These are phyloP conservation scores for Leucozona laternaria DNA, from an alignment of 2,888 invertebrate genomes.

Conservation along the genomic window DNA sequence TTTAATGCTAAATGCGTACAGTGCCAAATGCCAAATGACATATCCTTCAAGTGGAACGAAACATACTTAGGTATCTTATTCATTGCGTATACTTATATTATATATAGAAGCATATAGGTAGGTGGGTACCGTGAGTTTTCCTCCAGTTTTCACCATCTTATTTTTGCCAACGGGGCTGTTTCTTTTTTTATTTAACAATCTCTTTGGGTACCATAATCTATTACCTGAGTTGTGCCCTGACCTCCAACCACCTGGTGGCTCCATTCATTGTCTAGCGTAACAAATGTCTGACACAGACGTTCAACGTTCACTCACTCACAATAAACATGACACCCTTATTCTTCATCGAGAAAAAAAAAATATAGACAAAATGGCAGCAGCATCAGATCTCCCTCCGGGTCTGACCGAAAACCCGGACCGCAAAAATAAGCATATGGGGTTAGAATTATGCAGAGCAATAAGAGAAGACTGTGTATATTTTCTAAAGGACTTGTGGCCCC, in stretches of 20 bases:
- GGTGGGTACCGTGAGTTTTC: slow-evolving; percentile 20
- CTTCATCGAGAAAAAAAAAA: slow-evolving; percentile 56
- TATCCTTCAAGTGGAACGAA: slow-evolving; percentile 55
- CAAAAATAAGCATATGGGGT: slow-evolving; percentile 54
- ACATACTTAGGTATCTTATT: slow-evolving; percentile 32
- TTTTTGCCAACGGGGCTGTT: slow-evolving; percentile 46
- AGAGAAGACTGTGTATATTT: neutral
- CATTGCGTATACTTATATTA: slow-evolving; percentile 21
- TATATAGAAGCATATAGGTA: too few species aligned
- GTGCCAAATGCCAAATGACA: slow-evolving; percentile 67
- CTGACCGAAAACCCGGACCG: slow-evolving; percentile 24
- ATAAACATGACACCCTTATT: slow-evolving; percentile 48
- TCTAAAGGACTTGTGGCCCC: slow-evolving; percentile 60
- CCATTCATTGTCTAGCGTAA: slow-evolving; percentile 50
- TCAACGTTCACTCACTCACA: slow-evolving; percentile 34
- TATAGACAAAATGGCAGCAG: slow-evolving; percentile 14
- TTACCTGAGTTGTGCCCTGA: slow-evolving; percentile 60
- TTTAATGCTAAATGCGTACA: slow-evolving; percentile 65
- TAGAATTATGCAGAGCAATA: slow-evolving; percentile 17
- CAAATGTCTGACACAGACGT: slow-evolving; percentile 38
- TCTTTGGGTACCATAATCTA: slow-evolving; percentile 52
- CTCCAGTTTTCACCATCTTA: slow-evolving; percentile 52
- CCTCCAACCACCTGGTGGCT: slow-evolving; percentile 60
- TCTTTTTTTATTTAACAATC: slow-evolving; percentile 15
- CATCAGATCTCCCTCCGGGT: slow-evolving; percentile 17